Base-by-base conservation (phyloP, 2,113 vertebrate genomes). In the Anarrhichthys ocellatus region DNA sequence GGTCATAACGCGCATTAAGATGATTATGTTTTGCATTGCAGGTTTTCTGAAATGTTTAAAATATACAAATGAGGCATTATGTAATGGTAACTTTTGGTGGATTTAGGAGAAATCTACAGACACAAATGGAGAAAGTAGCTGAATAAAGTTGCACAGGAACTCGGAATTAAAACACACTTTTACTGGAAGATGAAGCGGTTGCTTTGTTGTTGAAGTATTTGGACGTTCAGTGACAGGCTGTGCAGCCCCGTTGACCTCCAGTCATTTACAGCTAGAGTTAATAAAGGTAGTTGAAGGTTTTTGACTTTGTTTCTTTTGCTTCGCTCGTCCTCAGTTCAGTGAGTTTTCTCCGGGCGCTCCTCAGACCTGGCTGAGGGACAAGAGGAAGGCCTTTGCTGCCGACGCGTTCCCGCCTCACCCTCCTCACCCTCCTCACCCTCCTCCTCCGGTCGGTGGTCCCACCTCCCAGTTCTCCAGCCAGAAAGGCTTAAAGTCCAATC, bases 281-380 rank as follows among this genome's bases (percentile, higher is more conserved):
- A 11, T 42, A 1, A 22, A 9, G 2, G 48, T 3, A 2, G 18
- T 22, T 52, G 18, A 52, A 0, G 2, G 22, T n/a, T n/a, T 9
- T 52, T 52, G 44, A 46, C 18, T 4, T 38, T 2, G 44, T 56
- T 17, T 11, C 20, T n/a, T 24, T 15, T 56, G 38, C 18, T 52
- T 32, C 10, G 2, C 54, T 24, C 36, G 0, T 18, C 70, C 63
- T 46, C 90, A 96, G 95, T 92, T 95, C 69, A 95, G 93, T 13
- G 96, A 97, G 84, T 97, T 94, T 83, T 93, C 91, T 78, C 92
- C 92, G 0, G 90, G 92, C 0, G 88, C 95, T 2, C 85, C 96
- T 15, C 96, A 93, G 34, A 73, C 90, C 40, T 98, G 97, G 97
- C 73, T 94, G 7, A 95, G 91, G 14, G 94, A 95, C 3, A 94